Conservation (phyloP, 2,113 vertebrate genomes). For the Trachemys scripta region DNA sequence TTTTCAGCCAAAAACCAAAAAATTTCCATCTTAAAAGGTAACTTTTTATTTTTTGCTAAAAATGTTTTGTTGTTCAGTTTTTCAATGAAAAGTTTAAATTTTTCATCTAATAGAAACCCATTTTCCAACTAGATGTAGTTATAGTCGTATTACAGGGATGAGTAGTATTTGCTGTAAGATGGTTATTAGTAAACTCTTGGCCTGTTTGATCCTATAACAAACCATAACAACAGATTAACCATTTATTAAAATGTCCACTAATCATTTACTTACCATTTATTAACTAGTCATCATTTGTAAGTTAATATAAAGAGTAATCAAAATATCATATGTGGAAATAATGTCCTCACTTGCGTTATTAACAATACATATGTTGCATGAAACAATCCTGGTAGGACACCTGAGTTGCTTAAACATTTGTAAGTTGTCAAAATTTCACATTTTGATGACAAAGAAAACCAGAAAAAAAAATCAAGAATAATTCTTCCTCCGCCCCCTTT, state of each 20-base stretch:
- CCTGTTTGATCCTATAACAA: background rate
- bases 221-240: background rate
- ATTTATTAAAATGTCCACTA: fast-evolving
- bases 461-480: background rate
- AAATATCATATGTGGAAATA: no score
- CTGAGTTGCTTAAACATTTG: background rate
- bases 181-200: fast-evolving
- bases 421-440: background rate
- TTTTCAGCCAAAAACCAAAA: background rate
- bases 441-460: background rate
- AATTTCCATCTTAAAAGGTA: background rate
- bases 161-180: background rate
- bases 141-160: constrained; percentile 30
- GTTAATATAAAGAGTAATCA: background rate
- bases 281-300: background rate
- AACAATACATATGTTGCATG: background rate
- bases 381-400: background rate
- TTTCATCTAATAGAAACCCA: background rate
- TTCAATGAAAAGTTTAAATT: background rate
- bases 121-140: background rate
- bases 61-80: background rate
- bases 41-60: background rate
- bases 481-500: background rate
- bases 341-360: background rate
- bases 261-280: background rate